Percentiles rank a stretch among this genome's conserved stretches.
These are phyloP conservation scores for Cryptotis parvus DNA, from an alignment of 2,113 vertebrate species.

Conservation along the genomic window DNA sequence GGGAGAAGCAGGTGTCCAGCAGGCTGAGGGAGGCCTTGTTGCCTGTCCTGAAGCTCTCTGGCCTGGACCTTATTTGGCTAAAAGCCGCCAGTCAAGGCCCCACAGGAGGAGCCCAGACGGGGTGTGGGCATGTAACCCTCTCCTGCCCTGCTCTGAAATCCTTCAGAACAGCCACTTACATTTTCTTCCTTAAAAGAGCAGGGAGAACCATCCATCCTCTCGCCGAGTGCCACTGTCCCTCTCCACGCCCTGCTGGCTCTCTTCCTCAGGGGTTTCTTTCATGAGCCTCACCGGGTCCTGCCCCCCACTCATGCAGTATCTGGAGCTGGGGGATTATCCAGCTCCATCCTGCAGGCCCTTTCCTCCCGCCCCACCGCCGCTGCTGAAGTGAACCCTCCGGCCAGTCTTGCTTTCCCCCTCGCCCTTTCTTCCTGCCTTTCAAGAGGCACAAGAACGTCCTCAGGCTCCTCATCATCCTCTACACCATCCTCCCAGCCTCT, in stretches of 20 bases:
- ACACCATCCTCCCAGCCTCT: background rate
- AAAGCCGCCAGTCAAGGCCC: conserved; percentile 40
- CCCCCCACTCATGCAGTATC: background rate
- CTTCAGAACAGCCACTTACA: conserved; percentile 25
- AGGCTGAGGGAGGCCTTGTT: conserved; percentile 8
- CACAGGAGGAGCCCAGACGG: background rate
- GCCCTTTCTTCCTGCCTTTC: background rate
- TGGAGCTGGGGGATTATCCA: background rate
- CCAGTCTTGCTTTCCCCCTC: background rate
- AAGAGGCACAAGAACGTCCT: background rate
- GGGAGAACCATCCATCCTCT: no score
- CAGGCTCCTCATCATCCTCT: background rate
- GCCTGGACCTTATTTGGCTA: conserved; percentile 69
- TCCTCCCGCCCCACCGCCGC: background rate
- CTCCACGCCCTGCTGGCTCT: background rate
- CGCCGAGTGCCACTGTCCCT: background rate
- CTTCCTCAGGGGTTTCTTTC: background rate
- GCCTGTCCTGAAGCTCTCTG: background rate
- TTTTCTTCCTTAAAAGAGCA: conserved; percentile 72
- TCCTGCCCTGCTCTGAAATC: conserved; percentile 50
- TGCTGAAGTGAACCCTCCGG: background rate
- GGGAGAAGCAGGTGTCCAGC: conserved; percentile 33
- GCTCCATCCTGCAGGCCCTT: background rate
- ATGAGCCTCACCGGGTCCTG: fast-evolving
- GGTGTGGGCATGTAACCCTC: conserved; percentile 3